These are phyloP conservation scores for Pomatorhinus ruficollis DNA, from an alignment of 2,113 vertebrate genomes.

Conservation along the genomic window DNA sequence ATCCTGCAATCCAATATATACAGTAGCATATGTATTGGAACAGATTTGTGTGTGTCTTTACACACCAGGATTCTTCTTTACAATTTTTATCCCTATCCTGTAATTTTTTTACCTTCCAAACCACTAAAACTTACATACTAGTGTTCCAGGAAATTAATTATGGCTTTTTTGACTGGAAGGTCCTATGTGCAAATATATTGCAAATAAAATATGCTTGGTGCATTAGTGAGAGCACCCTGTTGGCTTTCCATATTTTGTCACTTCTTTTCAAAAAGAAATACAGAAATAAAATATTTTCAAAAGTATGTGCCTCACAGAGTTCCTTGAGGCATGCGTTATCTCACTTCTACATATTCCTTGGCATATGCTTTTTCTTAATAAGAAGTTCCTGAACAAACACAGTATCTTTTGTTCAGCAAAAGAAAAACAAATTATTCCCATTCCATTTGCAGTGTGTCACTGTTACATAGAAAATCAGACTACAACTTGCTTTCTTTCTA, in stretches of 20 bases:
- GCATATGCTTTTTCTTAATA: not conserved
- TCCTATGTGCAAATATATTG: not conserved
- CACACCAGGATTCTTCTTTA: not conserved
- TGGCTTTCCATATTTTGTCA: not conserved
- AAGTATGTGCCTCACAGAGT: not conserved
- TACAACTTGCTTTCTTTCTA: not conserved
- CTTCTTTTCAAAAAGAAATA: not conserved
- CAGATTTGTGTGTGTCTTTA: not conserved
- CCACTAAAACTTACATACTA: not conserved
- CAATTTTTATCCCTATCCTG: not conserved
- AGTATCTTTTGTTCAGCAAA: slow-evolving; percentile 2
- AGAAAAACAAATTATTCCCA: slow-evolving; percentile 18
- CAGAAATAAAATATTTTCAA: slow-evolving; percentile 29
- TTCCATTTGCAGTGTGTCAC: not conserved
- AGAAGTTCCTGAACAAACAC: not conserved
- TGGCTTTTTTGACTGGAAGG: not conserved
- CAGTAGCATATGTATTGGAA: fast-evolving
- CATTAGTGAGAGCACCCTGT: not conserved
- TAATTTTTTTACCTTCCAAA: not conserved
- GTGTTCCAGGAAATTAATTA: not conserved
- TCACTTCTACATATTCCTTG: not conserved
- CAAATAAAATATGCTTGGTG: not conserved
- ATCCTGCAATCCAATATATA: not conserved
- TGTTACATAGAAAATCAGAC: not conserved
- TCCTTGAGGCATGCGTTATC: slow-evolving; percentile 30